phyloP scores from a whole-genome alignment of 2,888 invertebrate genomes.

The Tethea ocularis region DNA sequence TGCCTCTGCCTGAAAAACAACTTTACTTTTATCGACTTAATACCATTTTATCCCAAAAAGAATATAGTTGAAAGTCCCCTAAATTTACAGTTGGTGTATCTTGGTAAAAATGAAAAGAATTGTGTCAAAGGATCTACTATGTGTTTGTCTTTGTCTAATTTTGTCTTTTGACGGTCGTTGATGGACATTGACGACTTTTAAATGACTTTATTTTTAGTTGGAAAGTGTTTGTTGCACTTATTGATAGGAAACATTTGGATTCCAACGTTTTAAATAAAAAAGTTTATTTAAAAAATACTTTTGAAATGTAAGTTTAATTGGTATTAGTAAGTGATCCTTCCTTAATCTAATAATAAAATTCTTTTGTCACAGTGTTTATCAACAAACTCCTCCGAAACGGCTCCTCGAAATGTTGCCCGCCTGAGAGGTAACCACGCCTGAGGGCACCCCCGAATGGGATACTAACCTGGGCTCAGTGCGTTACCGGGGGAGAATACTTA shows the following conservation, averaged over 20 bases:
- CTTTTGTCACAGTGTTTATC: too few relatives aligned
- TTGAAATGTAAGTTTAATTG: not conserved
- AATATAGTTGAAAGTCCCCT: conserved; percentile 21
- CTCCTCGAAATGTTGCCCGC: too few relatives aligned
- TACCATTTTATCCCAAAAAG: conserved; percentile 6
- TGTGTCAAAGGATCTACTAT: conserved; percentile 51
- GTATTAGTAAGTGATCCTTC: not conserved
- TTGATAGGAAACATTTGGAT: conserved; percentile 36
- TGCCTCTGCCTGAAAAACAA: not conserved
- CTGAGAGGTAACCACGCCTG: too few relatives aligned
- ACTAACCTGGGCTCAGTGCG: too few relatives aligned
- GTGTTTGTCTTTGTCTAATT: conserved; percentile 51
- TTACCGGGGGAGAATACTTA: too few relatives aligned
- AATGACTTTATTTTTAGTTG: conserved; percentile 46
- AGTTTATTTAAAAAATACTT: not conserved
- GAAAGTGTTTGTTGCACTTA: conserved; percentile 25
- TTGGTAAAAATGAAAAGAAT: conserved; percentile 33
- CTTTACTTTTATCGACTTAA: not conserved
- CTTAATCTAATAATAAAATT: not conserved
- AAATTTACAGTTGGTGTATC: not conserved
- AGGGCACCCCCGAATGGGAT: too few relatives aligned
- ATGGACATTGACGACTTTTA: conserved; percentile 48
- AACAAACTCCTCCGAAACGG: too few relatives aligned
- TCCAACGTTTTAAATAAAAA: conserved; percentile 21
- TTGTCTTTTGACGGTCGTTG: conserved; percentile 50